Base-by-base conservation (phyloP, 2,888 invertebrate genomes). In the Isotomurus palustris region DNA sequence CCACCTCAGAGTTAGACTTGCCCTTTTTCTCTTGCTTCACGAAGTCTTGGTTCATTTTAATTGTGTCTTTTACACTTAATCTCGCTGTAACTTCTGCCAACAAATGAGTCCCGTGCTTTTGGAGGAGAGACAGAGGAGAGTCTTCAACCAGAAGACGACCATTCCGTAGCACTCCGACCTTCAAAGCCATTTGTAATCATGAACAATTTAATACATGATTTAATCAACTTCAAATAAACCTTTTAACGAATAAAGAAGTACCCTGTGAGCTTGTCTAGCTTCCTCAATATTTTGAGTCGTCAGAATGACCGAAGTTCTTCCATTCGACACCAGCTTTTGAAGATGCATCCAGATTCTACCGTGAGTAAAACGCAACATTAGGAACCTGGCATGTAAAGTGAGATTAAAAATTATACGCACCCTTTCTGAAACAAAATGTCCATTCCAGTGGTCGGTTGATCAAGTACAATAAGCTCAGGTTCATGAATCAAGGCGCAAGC, bases 211-310 rank as follows among this genome's bases (percentile, higher is more conserved):
- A 14, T 38, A 29, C 2, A 49, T 19, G 25, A 21, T 21, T 50
- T 10, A 50, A 10, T 19, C 19, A 38, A 24, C 4, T 8, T 52
- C 10, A n/a, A 10, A 25, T 25, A 10, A 28, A 48, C 10, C 5
- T 48, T 48, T n/a, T 29, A 36, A 41, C 24, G 24, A 10, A 35
- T 12, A 12, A 4, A 38, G 6, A 35, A 35, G n/a, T 51, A 61
- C 61, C 21, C 61, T 43, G 32, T 61, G 61, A 12, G 61, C 61
- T 32, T 61, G 61, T 21, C 61, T 53, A 21, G 61, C 50, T 51
- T 61, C 61, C 32, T 61, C 61, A 21, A 61, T 57, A 35, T 53
- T 53, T 43, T 50, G 50, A 3, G 54, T 53, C 2, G 61, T n/a
- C 1, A 61, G 21, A 36, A 61, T 61, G 1, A 61, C 61, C 3